Evolutionary conservation across 2,113 vertebrate genomes (phyloP).

Genomic region (Phocoena phocoena): DNA sequence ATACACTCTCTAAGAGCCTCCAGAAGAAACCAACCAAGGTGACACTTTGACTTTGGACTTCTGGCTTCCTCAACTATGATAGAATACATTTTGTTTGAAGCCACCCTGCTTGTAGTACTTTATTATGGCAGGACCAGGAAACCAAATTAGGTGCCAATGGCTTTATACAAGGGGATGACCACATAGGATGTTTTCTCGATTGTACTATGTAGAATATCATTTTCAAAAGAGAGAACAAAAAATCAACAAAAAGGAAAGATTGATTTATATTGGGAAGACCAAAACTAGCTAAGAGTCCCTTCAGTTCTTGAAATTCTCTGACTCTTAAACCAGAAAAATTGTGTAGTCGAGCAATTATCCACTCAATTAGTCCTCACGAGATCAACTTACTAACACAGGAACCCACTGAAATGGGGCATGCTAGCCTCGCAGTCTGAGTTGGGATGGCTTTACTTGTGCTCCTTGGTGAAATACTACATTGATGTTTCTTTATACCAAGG

Average conservation of each 20-base stretch:
- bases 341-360: neutral
- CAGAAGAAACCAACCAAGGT: neutral
- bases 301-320: constrained; percentile 3
- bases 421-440: neutral
- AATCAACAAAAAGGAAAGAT: neutral
- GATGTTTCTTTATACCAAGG: constrained; percentile 3
- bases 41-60: neutral
- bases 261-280: neutral
- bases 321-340: neutral
- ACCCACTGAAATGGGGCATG: neutral
- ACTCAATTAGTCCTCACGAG: neutral
- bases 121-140: neutral
- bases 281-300: neutral
- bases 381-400: neutral
- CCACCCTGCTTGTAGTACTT: neutral
- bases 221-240: neutral
- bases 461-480: neutral
- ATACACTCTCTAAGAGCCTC: neutral
- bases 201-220: neutral
- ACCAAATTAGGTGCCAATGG: neutral
- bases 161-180: neutral
- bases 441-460: neutral
- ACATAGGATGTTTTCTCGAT: neutral
- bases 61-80: neutral
- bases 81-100: neutral